Conservation (phyloP, 37 sponge, comb jelly and placozoan species). For the Eunapius fragilis region DNA sequence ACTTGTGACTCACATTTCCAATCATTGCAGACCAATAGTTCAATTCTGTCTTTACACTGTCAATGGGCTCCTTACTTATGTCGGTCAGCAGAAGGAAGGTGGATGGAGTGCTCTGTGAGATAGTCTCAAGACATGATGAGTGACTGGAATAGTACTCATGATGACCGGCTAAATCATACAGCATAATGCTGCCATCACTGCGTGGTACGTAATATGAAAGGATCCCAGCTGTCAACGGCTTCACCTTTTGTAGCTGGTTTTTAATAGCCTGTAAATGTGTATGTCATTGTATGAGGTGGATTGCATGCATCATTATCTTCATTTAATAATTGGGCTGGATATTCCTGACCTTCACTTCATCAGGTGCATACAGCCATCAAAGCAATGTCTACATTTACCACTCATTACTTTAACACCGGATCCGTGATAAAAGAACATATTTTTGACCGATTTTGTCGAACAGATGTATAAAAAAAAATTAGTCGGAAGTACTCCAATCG, state of each 20-base stretch:
- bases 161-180: slow-evolving; percentile 49
- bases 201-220: slow-evolving; percentile 2
- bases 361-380: no score
- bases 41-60: slow-evolving; percentile 2
- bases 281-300: no score
- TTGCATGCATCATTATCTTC: no score
- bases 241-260: background rate
- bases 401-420: no score
- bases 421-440: no score
- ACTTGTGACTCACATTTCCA: background rate
- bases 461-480: no score
- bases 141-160: slow-evolving; percentile 39
- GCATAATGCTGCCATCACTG: slow-evolving; percentile 5
- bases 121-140: slow-evolving; percentile 11
- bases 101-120: slow-evolving; percentile 4
- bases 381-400: no score
- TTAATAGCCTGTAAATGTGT: background rate
- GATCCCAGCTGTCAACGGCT: slow-evolving; percentile 40
- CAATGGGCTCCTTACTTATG: slow-evolving; percentile 9
- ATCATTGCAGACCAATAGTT: slow-evolving; percentile 29
- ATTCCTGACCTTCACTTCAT: no score
- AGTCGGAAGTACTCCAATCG: no score
- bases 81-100: slow-evolving; percentile 25
- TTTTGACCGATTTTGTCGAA: no score
- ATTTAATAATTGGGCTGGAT: no score